These are phyloP conservation scores for Cryptus armator DNA, from an alignment of 2,888 invertebrate genomes.

Conservation along the genomic window DNA sequence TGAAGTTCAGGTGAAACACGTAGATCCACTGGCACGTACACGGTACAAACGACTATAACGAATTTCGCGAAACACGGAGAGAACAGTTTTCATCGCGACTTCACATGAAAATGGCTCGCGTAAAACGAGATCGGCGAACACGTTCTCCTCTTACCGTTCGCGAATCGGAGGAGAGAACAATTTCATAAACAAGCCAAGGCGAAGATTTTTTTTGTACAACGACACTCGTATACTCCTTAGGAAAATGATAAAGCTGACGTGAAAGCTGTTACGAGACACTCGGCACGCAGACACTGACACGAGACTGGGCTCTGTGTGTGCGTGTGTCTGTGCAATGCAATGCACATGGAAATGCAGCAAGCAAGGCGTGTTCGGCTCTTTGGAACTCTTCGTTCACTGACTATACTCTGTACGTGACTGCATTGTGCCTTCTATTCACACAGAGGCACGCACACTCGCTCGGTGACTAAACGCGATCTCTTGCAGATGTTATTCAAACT, in stretches of 20 bases:
- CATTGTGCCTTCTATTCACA: conserved; percentile 22
- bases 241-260: conserved; percentile 56
- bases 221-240: conserved; percentile 12
- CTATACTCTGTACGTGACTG: conserved; percentile 27
- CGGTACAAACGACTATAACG: conserved; percentile 70
- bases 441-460: not conserved
- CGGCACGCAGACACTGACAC: conserved; percentile 53
- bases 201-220: conserved; percentile 14
- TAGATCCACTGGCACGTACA: conserved; percentile 60
- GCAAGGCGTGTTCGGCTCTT: conserved; percentile 65
- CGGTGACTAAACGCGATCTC: conserved; percentile 36
- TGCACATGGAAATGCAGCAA: conserved; percentile 62
- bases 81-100: conserved; percentile 78
- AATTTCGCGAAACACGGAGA: conserved; percentile 70
- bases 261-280: conserved; percentile 69
- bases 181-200: conserved; percentile 38
- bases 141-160: conserved; percentile 23
- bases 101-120: conserved; percentile 73
- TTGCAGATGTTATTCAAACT: not conserved
- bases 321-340: conserved; percentile 4
- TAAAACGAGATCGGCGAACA: conserved; percentile 29
- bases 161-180: conserved; percentile 9
- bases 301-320: not conserved
- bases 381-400: conserved; percentile 47
- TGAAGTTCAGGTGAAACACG: conserved; percentile 57